These are phyloP conservation scores for Scyliorhinus canicula DNA, from an alignment of 2,797 vertebrate genomes.

Conservation along the genomic window DNA sequence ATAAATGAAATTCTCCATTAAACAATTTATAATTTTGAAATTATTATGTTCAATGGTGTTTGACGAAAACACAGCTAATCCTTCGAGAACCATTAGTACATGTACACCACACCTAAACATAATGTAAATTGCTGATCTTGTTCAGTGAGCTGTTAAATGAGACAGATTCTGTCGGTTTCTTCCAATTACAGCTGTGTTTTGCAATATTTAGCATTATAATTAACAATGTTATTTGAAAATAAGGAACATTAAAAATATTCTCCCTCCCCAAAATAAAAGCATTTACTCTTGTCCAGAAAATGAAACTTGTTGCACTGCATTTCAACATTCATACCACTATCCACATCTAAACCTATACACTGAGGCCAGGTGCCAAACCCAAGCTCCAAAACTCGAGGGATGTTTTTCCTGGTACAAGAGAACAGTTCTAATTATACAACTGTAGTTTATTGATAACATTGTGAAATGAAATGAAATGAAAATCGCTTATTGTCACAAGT, in stretches of 20 bases:
- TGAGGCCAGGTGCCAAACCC: neutral
- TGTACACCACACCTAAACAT: neutral
- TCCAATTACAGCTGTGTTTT: neutral
- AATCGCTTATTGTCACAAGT: no score
- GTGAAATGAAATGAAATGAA: no score
- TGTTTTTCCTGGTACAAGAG: neutral
- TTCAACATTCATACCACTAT: neutral
- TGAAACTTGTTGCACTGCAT: neutral
- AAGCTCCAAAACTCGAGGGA: neutral
- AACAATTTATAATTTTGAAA: neutral
- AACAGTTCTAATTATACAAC: neutral
- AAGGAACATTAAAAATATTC: neutral
- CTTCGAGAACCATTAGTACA: neutral
- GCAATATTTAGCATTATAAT: neutral
- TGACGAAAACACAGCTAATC: neutral
- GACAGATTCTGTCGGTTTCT: neutral
- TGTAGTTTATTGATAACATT: neutral
- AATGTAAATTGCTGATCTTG: constrained; percentile 14
- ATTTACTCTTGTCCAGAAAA: neutral
- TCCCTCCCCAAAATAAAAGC: neutral
- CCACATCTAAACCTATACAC: neutral
- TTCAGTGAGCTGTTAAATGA: neutral
- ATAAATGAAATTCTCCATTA: neutral
- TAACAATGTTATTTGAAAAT: neutral
- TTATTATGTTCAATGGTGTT: neutral